Base-by-base conservation (phyloP, 2,888 invertebrate species). In the Drosophila neotestacea region DNA sequence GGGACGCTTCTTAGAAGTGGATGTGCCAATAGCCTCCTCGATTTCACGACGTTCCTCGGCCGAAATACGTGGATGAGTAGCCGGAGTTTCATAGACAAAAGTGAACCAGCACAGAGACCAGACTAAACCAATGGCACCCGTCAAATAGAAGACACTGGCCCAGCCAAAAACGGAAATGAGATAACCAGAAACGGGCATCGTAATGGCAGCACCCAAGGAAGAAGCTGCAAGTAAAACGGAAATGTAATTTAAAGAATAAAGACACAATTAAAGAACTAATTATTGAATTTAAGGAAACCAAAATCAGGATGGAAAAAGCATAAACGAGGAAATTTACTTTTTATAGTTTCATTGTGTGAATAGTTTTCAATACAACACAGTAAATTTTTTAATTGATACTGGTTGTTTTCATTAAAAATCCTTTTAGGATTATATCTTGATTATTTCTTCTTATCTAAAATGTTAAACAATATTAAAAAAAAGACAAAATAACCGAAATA, bases 71-170 rank as follows among this genome's bases (percentile, higher is more conserved):
- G 97, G 97, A 93, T 97, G 97, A 65, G 95, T 94, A 0, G 95
- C 95, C 0, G 97, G 97, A 0, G 96, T 95, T 91, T 97, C 97
- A 91, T 95, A 96, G 4, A 97, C 95, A 48, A 97, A 94, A 0
- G 95, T 93, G 93, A 97, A 96, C 97, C 97, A 97, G 4, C 95
- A 93, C 60, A 96, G 91, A 6, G 96, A 96, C 98, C 98, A 98
- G 71, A 95, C 88, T 54, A 96, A 91, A 6, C 96, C 96, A 76
- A 96, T 94, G 46, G 94, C 94, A 93, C 95, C 96, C 61, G 97
- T 97, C 71, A 97, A 94, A 92, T 98, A 98, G 93, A 98, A 98
- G 16, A 97, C 96, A 0, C 96, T 96, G 77, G 96, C 95, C 98
- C 98, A 98, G 10, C 98, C 97, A 61, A 95, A 93, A 67, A 95